These are phyloP conservation scores for Pipistrellus kuhlii DNA, from an alignment of 2,797 vertebrate genomes.

Conservation along the genomic window DNA sequence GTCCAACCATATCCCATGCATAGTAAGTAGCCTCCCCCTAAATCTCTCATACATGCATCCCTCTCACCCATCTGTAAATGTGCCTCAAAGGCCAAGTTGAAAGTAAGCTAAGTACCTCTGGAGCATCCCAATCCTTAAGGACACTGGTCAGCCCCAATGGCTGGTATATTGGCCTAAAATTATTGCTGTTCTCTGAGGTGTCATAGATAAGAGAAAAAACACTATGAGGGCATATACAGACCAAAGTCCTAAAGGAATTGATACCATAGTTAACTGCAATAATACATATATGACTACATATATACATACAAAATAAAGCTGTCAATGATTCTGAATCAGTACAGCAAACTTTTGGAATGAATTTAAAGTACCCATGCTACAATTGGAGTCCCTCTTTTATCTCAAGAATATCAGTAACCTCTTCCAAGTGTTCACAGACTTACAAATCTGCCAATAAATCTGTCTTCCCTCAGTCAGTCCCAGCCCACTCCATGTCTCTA, in stretches of 20 bases:
- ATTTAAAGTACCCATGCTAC: constrained; percentile 57
- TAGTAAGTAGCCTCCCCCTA: not conserved
- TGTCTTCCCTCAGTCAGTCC: constrained; percentile 69
- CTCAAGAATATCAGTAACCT: constrained; percentile 61
- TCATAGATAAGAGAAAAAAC: constrained; percentile 18
- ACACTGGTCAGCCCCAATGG: not conserved
- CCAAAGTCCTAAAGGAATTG: not conserved
- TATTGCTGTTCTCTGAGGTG: not conserved
- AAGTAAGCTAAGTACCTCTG: not conserved
- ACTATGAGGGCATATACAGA: not conserved
- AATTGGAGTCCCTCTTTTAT: constrained; percentile 64
- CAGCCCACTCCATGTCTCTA: constrained; percentile 63
- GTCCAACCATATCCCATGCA: not conserved
- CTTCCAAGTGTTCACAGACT: constrained; percentile 74
- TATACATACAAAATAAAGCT: constrained; percentile 27
- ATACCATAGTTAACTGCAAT: not conserved
- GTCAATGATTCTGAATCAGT: constrained; percentile 44
- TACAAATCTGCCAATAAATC: constrained; percentile 76
- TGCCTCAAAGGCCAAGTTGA: not conserved
- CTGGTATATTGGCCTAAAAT: not conserved
- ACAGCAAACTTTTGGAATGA: constrained; percentile 52
- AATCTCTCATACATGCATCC: not conserved
- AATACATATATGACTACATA: not conserved
- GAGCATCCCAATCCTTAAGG: not conserved
- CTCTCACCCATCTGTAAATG: not conserved